phyloP scores from a whole-genome alignment of 2,113 vertebrate genomes.

The Clarias magur region DNA sequence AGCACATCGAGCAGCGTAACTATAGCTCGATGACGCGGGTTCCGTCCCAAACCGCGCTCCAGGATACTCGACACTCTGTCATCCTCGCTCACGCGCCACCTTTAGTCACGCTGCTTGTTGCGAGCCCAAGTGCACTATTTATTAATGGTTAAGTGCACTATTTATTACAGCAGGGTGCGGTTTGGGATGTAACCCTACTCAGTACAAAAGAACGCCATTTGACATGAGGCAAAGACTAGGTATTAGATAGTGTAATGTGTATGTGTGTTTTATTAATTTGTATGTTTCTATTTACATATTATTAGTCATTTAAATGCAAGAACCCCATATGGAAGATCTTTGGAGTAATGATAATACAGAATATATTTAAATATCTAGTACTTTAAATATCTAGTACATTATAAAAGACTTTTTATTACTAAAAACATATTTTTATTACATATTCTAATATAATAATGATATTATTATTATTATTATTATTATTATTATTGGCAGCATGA shows the following conservation, averaged over 20 bases:
- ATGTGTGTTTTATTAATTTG: neutral
- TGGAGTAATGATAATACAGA: neutral
- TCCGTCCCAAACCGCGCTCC: conserved; percentile 6
- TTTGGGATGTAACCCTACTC: neutral
- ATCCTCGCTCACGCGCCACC: neutral
- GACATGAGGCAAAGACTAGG: neutral
- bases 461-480: neutral
- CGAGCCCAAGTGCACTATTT: neutral
- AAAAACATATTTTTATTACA: neutral
- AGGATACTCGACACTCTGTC: neutral
- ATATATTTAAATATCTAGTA: neutral
- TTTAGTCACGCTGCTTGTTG: no score
- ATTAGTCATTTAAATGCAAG: neutral
- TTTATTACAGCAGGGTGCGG: neutral
- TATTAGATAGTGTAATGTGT: neutral
- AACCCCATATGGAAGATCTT: neutral
- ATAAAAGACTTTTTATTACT: neutral
- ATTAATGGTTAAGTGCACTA: conserved; percentile 1
- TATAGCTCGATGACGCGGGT: neutral
- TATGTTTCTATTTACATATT: neutral
- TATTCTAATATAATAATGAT: neutral
- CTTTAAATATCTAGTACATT: neutral
- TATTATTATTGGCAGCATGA: no score
- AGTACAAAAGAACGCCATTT: no score
- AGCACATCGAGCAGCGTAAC: conserved; percentile 8